These are phyloP conservation scores for Sturnus vulgaris DNA, from an alignment of 2,113 vertebrate genomes.

Conservation along the genomic window DNA sequence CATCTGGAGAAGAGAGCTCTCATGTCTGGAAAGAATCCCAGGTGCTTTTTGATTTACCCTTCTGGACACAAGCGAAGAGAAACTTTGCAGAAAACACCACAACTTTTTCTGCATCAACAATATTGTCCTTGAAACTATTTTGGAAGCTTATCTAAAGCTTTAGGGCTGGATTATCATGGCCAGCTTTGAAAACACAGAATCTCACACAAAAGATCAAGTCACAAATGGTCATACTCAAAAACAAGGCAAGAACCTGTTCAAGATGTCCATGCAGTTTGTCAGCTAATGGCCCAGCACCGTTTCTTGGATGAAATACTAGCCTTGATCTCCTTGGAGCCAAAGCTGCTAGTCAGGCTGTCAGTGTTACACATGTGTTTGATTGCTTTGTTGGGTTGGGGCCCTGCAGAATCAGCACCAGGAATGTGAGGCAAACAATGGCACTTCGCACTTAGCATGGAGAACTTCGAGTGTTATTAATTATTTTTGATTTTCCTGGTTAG, in stretches of 20 bases:
- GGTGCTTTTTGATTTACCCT: neutral
- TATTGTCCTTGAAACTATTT: neutral
- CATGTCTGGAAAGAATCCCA: neutral
- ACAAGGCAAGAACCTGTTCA: neutral
- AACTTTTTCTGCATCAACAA: neutral
- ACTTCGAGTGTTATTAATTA: conserved; percentile 42
- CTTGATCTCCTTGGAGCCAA: neutral
- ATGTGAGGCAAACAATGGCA: neutral
- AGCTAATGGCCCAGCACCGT: neutral
- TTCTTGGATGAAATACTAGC: neutral
- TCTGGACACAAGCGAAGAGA: neutral
- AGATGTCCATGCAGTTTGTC: neutral
- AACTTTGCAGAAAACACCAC: neutral
- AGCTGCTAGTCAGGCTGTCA: conserved; percentile 28
- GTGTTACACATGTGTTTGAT: conserved; percentile 29
- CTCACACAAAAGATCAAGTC: neutral
- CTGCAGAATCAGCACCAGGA: neutral
- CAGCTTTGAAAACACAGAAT: neutral
- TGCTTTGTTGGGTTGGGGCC: conserved; percentile 13
- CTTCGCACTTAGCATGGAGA: neutral
- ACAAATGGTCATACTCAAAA: neutral
- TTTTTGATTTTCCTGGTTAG: conserved; percentile 16
- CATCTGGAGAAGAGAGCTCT: neutral
- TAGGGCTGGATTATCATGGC: neutral
- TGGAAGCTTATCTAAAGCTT: neutral